Conservation (phyloP, 2,113 vertebrate species). For the Gobio gobio region DNA sequence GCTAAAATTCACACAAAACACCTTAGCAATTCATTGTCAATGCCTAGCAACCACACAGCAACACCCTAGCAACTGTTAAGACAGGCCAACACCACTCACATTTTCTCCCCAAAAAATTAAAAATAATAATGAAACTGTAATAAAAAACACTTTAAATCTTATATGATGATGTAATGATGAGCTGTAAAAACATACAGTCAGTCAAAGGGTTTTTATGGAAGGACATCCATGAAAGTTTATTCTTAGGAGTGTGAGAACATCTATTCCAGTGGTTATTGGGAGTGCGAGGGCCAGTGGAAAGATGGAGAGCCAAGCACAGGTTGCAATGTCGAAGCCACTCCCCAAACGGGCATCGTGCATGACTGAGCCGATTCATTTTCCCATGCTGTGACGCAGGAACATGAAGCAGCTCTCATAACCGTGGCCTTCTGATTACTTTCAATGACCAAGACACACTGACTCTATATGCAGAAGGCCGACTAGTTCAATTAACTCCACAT, state of each 20-base stretch:
- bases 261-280: too few species aligned
- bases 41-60: too few species aligned
- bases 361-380: slow-evolving; percentile 34
- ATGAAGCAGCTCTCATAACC: slow-evolving; percentile 51
- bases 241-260: too few species aligned
- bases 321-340: slow-evolving; percentile 6
- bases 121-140: too few species aligned
- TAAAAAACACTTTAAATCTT: too few species aligned
- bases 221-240: background rate
- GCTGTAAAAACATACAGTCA: background rate
- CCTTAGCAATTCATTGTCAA: background rate
- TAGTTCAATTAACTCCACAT: slow-evolving; percentile 47
- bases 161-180: too few species aligned
- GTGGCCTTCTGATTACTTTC: slow-evolving; percentile 54
- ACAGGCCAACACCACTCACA: too few species aligned
- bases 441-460: slow-evolving; percentile 44
- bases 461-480: slow-evolving; percentile 31
- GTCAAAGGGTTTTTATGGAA: background rate
- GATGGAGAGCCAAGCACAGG: slow-evolving; percentile 3
- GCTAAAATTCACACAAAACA: background rate
- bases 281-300: background rate
- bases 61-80: too few species aligned
- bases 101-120: too few species aligned
- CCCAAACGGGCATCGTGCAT: slow-evolving; percentile 27
- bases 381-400: slow-evolving; percentile 51